Base-by-base conservation (phyloP, 2,888 invertebrate genomes). In the Seira musarum region DNA sequence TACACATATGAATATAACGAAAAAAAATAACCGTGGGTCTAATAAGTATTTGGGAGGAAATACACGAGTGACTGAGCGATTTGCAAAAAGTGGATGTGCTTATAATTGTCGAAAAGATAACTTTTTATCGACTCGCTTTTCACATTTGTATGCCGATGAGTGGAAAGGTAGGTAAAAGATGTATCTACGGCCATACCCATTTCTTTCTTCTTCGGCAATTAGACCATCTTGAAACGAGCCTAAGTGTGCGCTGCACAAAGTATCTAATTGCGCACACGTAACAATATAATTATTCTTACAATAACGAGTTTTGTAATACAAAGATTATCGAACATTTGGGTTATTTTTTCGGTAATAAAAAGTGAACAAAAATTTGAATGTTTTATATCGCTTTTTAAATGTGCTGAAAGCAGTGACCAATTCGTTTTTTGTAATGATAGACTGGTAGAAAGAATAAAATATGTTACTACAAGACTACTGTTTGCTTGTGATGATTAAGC, bases 151-250 rank as follows among this genome's bases (percentile, higher is more conserved):
- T 40, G 13, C 40, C 13, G 6, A n/a, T n/a, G n/a, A n/a, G n/a
- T n/a, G n/a, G n/a, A n/a, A n/a, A n/a, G n/a, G n/a, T n/a, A n/a
- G n/a, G n/a, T n/a, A n/a, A n/a, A n/a, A n/a, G n/a, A n/a, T n/a
- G 40, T 40, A 40, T 5, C 40, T 40, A 5, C 13, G 40, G 5
- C 5, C 40, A 5, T 40, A 40, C 40, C 13, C 40, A 40, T 40
- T 40, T 40, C 40, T 40, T 22, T 72, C 64, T 72, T 66, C 61
- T 64, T 17, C 66, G 22, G 61, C 67, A 74, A 74, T 61, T 74
- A 74, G 67, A 15, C 46, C 13, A 60, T 40, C 61, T 61, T 10
- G 40, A 24, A 15, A 61, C 61, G 61, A 22, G 61, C 25, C 30
- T 17, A 22, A 8, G 17, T 70, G 60, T 60, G 25, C 10, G 40